Conservation (phyloP, 2,888 invertebrate species). For the Meliscaeva auricollis region DNA sequence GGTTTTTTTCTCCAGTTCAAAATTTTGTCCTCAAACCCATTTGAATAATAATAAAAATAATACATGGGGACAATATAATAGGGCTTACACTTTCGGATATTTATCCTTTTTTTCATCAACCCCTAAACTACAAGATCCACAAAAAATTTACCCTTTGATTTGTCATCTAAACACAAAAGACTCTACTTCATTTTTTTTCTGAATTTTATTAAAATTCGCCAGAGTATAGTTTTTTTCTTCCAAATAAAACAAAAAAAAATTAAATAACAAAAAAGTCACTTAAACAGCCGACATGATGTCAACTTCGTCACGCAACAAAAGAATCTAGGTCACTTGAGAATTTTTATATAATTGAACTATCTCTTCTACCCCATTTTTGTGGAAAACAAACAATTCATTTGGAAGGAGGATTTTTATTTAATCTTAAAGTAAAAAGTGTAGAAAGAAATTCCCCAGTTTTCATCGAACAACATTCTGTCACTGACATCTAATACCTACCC, state of each 20-base stretch:
- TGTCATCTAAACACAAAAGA: constrained; percentile 28
- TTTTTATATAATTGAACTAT: constrained; percentile 20
- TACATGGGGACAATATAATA: no score
- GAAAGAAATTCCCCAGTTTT: not conserved
- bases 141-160: constrained; percentile 27
- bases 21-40: constrained; percentile 16
- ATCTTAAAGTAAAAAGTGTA: not conserved
- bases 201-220: constrained; percentile 10
- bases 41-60: not conserved
- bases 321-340: constrained; percentile 49
- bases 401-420: not conserved
- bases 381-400: not conserved
- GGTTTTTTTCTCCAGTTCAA: not conserved
- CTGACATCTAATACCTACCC: not conserved
- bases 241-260: not conserved
- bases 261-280: constrained; percentile 38
- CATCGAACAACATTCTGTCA: constrained; percentile 45
- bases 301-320: constrained; percentile 16
- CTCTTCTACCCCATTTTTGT: constrained; percentile 13
- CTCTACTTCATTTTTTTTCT: not conserved
- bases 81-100: constrained; percentile 2
- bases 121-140: not conserved
- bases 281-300: constrained; percentile 47
- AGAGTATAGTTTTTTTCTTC: no score
- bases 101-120: not conserved